Base-by-base conservation (phyloP, 2,888 invertebrate genomes). In the Agrochola circellaris region DNA sequence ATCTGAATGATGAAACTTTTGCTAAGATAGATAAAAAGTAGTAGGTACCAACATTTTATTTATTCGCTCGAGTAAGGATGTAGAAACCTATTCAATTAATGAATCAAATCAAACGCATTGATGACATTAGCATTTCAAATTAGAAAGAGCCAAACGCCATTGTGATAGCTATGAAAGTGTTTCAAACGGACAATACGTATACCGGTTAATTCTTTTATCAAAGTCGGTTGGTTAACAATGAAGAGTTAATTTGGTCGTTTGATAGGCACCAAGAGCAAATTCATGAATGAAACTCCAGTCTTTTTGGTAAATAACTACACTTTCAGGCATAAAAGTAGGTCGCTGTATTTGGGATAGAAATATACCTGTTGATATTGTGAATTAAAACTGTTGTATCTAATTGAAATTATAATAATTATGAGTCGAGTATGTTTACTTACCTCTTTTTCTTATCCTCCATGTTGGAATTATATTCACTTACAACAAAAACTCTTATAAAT, bases 381-480 rank as follows among this genome's bases (percentile, higher is more conserved):
- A 15, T 67, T 23, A 34, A 60, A 58, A 68, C 7, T 62, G 34
- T 17, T n/a, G 23, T 61, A 62, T 15, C 45, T 45, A 45, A 45
- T 23, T 66, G 2, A 30, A 48, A 56, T 23, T 34, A n/a, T 34
- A 34, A 51, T 56, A 56, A 56, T 26, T 51, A 30, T 9, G 62
- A 34, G 34, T n/a, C n/a, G 34, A 64, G n/a, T 64, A n/a, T 38
- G n/a, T 65, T 68, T 34, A 38, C 94, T 93, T 88, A 94, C 94
- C 93, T 86, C 77, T 88, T 89, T 68, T 89, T 92, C 82, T 93
- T 94, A 87, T 94, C 94, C 91, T 93, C 94, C 94, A 94, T 94
- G 87, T 79, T 91, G 88, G 77, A 83, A 78, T 75, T 75, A n/a
- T 48, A 77, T 75, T 67, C 74, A 87, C 87, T 82, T 83, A 82